phyloP scores from a whole-genome alignment of 2,113 vertebrate species.

The Symphodus melops region DNA sequence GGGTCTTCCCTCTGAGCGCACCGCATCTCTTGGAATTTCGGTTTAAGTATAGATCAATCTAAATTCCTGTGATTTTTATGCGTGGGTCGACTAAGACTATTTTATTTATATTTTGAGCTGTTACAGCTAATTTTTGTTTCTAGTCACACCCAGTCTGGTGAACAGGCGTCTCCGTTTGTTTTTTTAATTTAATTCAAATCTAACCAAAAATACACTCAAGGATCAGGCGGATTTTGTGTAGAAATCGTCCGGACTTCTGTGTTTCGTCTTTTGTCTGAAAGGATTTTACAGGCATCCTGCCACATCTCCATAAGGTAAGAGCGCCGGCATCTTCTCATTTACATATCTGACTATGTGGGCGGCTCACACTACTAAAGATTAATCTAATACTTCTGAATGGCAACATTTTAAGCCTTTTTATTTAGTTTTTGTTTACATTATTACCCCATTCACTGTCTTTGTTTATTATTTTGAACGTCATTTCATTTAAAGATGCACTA shows the following conservation, averaged over 20 bases:
- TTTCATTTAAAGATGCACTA: neutral
- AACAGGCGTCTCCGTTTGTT: neutral
- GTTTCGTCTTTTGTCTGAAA: neutral
- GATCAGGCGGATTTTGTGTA: slow-evolving; percentile 21
- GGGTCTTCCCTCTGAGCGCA: slow-evolving; percentile 1
- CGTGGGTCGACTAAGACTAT: neutral
- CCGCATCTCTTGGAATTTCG: slow-evolving; percentile 32
- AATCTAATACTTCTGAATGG: accelerated
- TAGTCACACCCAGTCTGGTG: neutral
- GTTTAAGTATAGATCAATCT: neutral
- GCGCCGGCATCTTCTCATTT: slow-evolving; percentile 24
- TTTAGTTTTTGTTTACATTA: neutral
- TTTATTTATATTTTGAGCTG: neutral
- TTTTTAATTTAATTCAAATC: neutral
- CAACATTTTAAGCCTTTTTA: neutral
- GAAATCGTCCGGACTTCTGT: slow-evolving; percentile 44
- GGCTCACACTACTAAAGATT: neutral
- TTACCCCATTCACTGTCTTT: neutral
- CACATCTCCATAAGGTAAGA: slow-evolving; percentile 63
- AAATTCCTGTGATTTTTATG: slow-evolving; percentile 7
- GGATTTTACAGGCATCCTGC: slow-evolving; percentile 53
- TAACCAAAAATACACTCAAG: slow-evolving; percentile 3
- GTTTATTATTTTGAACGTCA: neutral
- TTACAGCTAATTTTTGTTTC: neutral
- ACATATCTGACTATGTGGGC: neutral